These are phyloP conservation scores for Ceraclea dissimilis DNA, from an alignment of 2,888 invertebrate species.

Conservation along the genomic window DNA sequence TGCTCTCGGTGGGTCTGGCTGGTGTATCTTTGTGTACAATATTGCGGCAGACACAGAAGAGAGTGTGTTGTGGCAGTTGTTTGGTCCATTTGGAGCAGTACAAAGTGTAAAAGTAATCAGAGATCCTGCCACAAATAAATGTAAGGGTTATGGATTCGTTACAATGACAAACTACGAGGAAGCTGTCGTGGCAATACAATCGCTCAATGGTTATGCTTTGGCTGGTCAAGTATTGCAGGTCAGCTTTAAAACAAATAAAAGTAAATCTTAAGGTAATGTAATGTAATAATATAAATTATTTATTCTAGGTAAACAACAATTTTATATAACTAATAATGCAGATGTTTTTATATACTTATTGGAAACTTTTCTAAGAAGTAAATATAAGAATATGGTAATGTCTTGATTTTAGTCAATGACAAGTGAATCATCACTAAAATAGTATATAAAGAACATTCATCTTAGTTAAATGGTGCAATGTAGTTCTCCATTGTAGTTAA, in stretches of 20 bases:
- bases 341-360: conserved; percentile 25
- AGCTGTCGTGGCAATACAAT: conserved; percentile 92
- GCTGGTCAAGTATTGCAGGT: conserved; percentile 95
- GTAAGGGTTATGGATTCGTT: conserved; percentile 97
- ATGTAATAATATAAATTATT: conserved; percentile 44
- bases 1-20: conserved; percentile 80
- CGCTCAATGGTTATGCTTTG: conserved; percentile 91
- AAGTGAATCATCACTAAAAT: conserved; percentile 12
- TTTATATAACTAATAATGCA: conserved; percentile 24
- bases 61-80: conserved; percentile 86
- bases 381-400: conserved; percentile 19
- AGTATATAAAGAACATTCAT: conserved; percentile 17
- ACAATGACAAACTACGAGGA: conserved; percentile 99
- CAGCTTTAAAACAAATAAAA: conserved; percentile 93
- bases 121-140: conserved; percentile 92
- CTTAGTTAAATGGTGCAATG: conserved; percentile 23
- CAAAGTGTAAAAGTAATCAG: conserved; percentile 95
- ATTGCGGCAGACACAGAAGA: conserved; percentile 88
- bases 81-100: conserved; percentile 96
- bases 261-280: conserved; percentile 54
- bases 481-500: conserved; percentile 22
- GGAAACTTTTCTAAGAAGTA: conserved; percentile 24
- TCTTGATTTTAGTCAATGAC: conserved; percentile 21
- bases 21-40: conserved; percentile 92
- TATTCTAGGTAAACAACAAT: conserved; percentile 24